Evolutionary conservation across 2,888 invertebrate species (phyloP).

Genomic region (Aphelenchoides bicaudatus): DNA sequence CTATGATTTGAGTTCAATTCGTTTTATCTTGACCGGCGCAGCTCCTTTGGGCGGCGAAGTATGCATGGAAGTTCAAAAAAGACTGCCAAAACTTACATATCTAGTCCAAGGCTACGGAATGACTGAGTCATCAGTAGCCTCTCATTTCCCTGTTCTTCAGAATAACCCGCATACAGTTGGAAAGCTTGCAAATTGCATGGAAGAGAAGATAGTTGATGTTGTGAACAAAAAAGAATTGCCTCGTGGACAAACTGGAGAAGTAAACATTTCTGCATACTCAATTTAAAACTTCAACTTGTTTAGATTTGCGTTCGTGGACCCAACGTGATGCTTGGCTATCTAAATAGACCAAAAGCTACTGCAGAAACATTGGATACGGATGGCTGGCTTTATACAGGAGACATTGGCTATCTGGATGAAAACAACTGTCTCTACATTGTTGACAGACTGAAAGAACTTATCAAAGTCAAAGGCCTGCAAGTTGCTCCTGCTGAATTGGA

Average conservation of each 20-base stretch:
- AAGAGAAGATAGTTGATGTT: conserved; percentile 52
- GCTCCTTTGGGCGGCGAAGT: conserved; percentile 34
- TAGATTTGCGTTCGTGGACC: conserved; percentile 72
- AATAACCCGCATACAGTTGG: conserved; percentile 13
- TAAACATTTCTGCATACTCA: neutral
- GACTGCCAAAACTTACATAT: conserved; percentile 7
- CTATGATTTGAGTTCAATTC: conserved; percentile 14
- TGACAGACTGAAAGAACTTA: conserved; percentile 82
- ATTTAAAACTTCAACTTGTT: conserved; percentile 64
- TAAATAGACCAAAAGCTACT: conserved; percentile 73
- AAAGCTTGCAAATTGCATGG: conserved; percentile 30
- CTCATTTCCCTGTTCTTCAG: conserved; percentile 33
- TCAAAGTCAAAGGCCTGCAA: conserved; percentile 77
- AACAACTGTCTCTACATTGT: conserved; percentile 76
- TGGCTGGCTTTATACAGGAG: conserved; percentile 73
- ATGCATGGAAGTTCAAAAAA: neutral
- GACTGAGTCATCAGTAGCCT: conserved; percentile 35
- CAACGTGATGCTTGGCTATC: conserved; percentile 68
- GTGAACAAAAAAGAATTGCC: conserved; percentile 60
- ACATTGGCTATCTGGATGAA: conserved; percentile 74
- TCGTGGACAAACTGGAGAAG: conserved; percentile 70
- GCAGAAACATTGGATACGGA: conserved; percentile 69
- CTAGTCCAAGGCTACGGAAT: conserved; percentile 34
- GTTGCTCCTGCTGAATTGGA: conserved; percentile 83
- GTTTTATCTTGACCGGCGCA: conserved; percentile 17